Base-by-base conservation (phyloP, 1,140 invertebrate genomes). In the Papilio glaucus region DNA sequence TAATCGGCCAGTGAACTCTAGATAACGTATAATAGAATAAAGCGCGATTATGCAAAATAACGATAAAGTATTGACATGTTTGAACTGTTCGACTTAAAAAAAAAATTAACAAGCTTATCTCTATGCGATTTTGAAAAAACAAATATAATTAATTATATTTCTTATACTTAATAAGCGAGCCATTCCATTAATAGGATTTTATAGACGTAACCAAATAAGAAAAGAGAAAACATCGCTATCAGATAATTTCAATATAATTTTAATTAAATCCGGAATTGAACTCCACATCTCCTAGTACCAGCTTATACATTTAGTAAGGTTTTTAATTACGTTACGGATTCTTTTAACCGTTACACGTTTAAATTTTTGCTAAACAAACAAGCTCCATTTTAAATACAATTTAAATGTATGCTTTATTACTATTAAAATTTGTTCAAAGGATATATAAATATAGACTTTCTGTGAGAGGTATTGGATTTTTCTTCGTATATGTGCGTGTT, bases 1-100 rank as follows among this genome's bases (percentile, higher is more conserved):
- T 38, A 63, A 65, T 65, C 62, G 62, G 62, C 24, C 62, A 39
- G 21, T 65, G 62, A 65, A 65, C 62, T 12, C 9, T 65, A 39
- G 62, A 65, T 65, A 65, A 41, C 15, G 37, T 13, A 5, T 37
- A 37, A 29, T 37, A 9, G 62, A 39, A 65, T 65, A 65, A 39
- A 21, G 37, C n/a, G 15, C 15, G 9, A 65, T 65, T 65, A 37
- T 65, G 62, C 15, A 29, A 29, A 18, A 61, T 61, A 26, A 6
- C 29, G 6, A 33, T 61, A 33, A 7, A n/a, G 12, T 61, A 61
- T 24, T 1, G 4, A 57, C 1, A n/a, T 57, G 49, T 57, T 57
- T 24, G 9, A 13, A 57, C 9, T 57, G 21, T 12, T 13, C 1
- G 0, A 21, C 18, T 45, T 45, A 15, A 45, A 7, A 21, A n/a